Evolutionary conservation across 2,797 vertebrate species (phyloP), one percentile per base, ranked within the genome.

Genomic region (Schizopygopsis malacanthus): DNA sequence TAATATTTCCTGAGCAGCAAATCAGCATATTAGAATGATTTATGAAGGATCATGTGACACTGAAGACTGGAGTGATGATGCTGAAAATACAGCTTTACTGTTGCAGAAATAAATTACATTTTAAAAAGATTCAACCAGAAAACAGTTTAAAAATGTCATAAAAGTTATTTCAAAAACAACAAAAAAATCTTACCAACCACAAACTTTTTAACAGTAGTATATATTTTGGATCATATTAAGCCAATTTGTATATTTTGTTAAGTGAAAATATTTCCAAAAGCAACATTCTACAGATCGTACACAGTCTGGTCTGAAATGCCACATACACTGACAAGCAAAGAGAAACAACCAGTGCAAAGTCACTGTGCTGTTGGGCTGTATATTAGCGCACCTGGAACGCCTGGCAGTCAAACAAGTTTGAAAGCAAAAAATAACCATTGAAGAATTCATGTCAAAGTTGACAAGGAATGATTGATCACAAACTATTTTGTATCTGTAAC

Each of bases 381-480:
- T 3, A 20, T 41, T 43, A 25, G n/a, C 4, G 0, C 6, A 8
- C 63, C 37, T 67, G 15, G 28, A 67, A 33, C 33, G 33, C 33
- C 33, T 33, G 33, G 33, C 33, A 33, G n/a, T 28, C 71, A 73
- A 73, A 18, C 7, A 28, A 75, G 45, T 28, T 73, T 4, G 13
- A 50, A 50, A 28, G 4, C 25, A 18, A 67, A 67, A 61, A 67
- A 67, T 18, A 67, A 16, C 15, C 65, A 0, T 67, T 67, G 1
- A 37, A 67, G 37, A 37, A 18, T 37, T 37, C 9, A 11, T 59
- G 0, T n/a, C 56, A 59, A 59, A 59, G 56, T 59, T 4, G 1
- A 67, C 65, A 67, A 18, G 65, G 65, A 67, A 67, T 67, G 65
- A 67, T 67, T 37, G 65, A 67, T 67, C 15, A 67, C 65, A 67